phyloP scores from a whole-genome alignment of 2,888 invertebrate species.

The Acleris literana region DNA sequence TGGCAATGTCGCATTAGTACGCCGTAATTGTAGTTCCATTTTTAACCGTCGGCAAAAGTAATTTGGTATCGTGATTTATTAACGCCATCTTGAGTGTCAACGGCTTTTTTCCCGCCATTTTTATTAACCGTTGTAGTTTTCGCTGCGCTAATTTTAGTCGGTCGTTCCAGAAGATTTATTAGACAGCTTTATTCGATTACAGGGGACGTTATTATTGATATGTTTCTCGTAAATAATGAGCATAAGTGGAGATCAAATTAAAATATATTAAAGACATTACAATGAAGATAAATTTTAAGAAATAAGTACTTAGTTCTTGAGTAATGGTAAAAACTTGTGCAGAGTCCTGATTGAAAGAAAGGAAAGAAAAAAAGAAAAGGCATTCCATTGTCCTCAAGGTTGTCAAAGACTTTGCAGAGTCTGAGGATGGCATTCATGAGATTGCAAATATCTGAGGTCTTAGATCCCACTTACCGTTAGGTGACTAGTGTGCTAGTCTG shows the following conservation, averaged over 20 bases:
- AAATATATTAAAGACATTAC: neutral
- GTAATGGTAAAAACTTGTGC: no score
- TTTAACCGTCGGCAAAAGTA: neutral
- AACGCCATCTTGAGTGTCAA: conserved; percentile 2
- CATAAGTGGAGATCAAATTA: neutral
- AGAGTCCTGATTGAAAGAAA: no score
- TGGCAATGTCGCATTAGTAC: neutral
- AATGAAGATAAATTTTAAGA: no score
- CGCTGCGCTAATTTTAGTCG: conserved; percentile 28
- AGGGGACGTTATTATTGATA: conserved; percentile 10
- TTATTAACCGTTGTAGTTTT: conserved; percentile 26
- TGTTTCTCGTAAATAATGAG: conserved; percentile 4
- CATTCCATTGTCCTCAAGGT: no score
- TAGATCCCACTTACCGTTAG: no score
- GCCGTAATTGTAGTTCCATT: conserved; percentile 3
- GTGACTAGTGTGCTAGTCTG: no score
- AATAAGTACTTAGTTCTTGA: no score
- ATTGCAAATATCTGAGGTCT: no score
- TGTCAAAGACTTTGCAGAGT: no score
- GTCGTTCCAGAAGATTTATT: conserved; percentile 21
- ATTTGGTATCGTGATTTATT: conserved; percentile 22
- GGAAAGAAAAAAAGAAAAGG: no score
- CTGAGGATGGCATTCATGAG: no score
- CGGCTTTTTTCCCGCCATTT: conserved; percentile 25
- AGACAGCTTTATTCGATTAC: conserved; percentile 24